phyloP scores from a whole-genome alignment of 2,797 vertebrate species.

The Platalea minor region DNA sequence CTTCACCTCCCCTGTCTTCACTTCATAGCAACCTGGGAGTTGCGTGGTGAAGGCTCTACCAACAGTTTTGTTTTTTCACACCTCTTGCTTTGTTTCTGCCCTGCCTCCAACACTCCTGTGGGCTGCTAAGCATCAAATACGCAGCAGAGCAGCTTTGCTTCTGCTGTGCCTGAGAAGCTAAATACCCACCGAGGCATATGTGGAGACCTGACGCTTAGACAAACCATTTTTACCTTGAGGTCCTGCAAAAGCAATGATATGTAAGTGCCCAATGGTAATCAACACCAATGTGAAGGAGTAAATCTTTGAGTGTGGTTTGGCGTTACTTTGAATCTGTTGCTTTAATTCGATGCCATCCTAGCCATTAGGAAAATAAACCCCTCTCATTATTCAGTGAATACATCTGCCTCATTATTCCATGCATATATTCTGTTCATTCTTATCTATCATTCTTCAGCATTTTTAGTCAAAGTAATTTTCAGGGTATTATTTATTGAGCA shows the following conservation, averaged over 20 bases:
- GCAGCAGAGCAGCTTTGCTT: background rate
- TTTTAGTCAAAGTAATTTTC: background rate
- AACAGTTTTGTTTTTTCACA: background rate
- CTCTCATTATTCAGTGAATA: background rate
- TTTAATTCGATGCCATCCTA: background rate
- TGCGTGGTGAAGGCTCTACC: background rate
- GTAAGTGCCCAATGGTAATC: background rate
- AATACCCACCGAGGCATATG: fast-evolving
- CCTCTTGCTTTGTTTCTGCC: background rate
- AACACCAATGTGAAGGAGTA: background rate
- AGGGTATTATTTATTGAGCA: background rate
- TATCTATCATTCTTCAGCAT: background rate
- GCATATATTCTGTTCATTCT: background rate
- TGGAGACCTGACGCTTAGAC: background rate
- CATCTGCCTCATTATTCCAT: background rate
- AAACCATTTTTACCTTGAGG: background rate
- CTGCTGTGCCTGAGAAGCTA: background rate
- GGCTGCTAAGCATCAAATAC: background rate
- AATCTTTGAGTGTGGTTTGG: background rate
- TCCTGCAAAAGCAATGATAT: background rate
- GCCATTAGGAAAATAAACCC: background rate
- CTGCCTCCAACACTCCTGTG: background rate
- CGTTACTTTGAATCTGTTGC: background rate
- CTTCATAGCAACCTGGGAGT: background rate
- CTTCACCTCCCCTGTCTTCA: background rate